Percentiles rank a stretch among this genome's conserved stretches.
phyloP scores from a whole-genome alignment of 2,888 invertebrate genomes.

The Anthrax anthrax region DNA sequence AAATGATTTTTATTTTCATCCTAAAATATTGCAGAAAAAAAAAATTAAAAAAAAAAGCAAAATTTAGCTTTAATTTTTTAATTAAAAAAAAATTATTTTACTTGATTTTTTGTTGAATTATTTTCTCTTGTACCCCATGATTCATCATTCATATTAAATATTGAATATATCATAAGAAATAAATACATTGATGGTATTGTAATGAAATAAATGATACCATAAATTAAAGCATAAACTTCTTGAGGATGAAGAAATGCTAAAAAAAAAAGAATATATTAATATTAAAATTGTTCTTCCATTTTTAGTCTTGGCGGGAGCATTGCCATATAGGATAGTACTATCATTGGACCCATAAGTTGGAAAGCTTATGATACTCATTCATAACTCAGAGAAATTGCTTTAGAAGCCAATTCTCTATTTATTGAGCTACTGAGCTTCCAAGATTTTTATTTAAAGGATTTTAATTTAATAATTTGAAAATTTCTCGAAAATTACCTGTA shows the following conservation, averaged over 20 bases:
- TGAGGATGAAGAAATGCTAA: constrained; percentile 60
- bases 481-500: too few relatives aligned
- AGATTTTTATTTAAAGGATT: too few relatives aligned
- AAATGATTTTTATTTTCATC: constrained; percentile 8
- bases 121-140: constrained; percentile 90
- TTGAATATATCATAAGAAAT: constrained; percentile 77
- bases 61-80: constrained; percentile 6
- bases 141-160: constrained; percentile 86
- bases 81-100: not conserved
- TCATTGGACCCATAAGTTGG: too few relatives aligned
- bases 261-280: too few relatives aligned
- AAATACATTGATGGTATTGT: constrained; percentile 93
- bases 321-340: too few relatives aligned
- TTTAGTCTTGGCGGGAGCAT: too few relatives aligned
- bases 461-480: too few relatives aligned
- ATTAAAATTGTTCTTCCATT: too few relatives aligned
- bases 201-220: constrained; percentile 68
- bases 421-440: too few relatives aligned
- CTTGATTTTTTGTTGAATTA: constrained; percentile 20
- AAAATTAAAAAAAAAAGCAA: not conserved
- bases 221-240: constrained; percentile 60
- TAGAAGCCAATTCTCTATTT: too few relatives aligned
- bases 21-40: not conserved
- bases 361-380: too few relatives aligned
- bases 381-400: too few relatives aligned